phyloP scores from a whole-genome alignment of 2,888 invertebrate species.

The Digitonthophagus gazella region DNA sequence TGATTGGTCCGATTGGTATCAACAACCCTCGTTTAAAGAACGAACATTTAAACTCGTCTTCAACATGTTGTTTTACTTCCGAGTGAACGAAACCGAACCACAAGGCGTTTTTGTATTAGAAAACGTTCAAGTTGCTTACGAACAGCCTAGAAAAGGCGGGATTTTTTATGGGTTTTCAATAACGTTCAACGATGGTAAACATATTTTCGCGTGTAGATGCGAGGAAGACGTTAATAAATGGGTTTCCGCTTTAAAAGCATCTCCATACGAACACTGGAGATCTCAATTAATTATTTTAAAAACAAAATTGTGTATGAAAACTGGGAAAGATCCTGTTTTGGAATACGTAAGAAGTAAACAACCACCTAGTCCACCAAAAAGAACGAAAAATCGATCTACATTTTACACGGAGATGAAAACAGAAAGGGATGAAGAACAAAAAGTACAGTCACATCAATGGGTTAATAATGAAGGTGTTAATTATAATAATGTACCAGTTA shows the following conservation, averaged over 20 bases:
- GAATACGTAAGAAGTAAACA: slow-evolving; percentile 44
- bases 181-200: slow-evolving; percentile 53
- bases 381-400: slow-evolving; percentile 41
- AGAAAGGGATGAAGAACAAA: slow-evolving; percentile 12
- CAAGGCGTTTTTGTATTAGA: slow-evolving; percentile 73
- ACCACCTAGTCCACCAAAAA: slow-evolving; percentile 27
- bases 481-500: slow-evolving; percentile 33
- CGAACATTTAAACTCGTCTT: slow-evolving; percentile 73
- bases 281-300: slow-evolving; percentile 63
- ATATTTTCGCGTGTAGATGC: slow-evolving; percentile 68
- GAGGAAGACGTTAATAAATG: slow-evolving; percentile 70
- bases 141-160: slow-evolving; percentile 61
- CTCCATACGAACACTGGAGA: slow-evolving; percentile 71
- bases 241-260: slow-evolving; percentile 65
- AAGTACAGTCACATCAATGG: too few relatives aligned
- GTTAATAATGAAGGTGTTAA: slow-evolving; percentile 32
- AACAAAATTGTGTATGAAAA: slow-evolving; percentile 64
- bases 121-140: slow-evolving; percentile 68
- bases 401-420: slow-evolving; percentile 40
- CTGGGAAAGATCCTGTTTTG: slow-evolving; percentile 59
- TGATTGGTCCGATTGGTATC: slow-evolving; percentile 53
- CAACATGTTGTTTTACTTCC: slow-evolving; percentile 76
- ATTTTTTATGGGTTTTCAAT: slow-evolving; percentile 75
- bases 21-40: slow-evolving; percentile 62
- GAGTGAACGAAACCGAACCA: slow-evolving; percentile 66